Base-by-base conservation (phyloP, 2,888 invertebrate species). In the Ceraclea dissimilis region DNA sequence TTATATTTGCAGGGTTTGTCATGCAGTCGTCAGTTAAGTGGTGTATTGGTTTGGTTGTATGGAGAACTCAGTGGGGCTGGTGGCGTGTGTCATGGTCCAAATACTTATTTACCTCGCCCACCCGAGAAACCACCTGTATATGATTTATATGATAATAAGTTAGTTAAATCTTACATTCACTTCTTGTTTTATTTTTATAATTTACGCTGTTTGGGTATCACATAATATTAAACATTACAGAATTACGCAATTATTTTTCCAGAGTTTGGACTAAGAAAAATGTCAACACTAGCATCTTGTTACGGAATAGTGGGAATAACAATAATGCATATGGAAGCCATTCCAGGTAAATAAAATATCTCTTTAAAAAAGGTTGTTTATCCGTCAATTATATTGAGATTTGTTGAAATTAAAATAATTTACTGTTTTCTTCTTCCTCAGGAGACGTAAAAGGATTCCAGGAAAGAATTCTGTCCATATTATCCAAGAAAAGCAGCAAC, bases 11-110 rank as follows among this genome's bases (percentile, higher is more conserved):
- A 82, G 71, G 81, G 81, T 2, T 66, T 83, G 22, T 80, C 81
- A 13, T 83, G 83, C 66, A 80, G 79, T 57, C 77, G 80, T 2
- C 82, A 83, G 65, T 70, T 83, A 61, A 79, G 81, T 57, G 79
- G 80, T 8, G 75, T 83, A 47, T 72, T 83, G 52, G 73, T 81
- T 43, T 82, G 82, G 67, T 64, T 83, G 62, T 82, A 79, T 63
- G 76, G 74, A 16, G 77, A 76, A 68, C 66, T 75, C 63, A 65
- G 68, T 60, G 68, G 62, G 44, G 66, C 64, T 53, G 56, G 55
- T 55, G 59, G 58, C 33, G 52, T 56, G 10, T 55, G 49, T 31
- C 59, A 49, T 22, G 60, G 52, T 52, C 60, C 62, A 50, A 56
- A 54, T 57, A 39, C 62, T 18, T 56, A 58, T 47, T 58, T 61